Conservation (phyloP, 2,888 invertebrate species). For the Agelastica alni region DNA sequence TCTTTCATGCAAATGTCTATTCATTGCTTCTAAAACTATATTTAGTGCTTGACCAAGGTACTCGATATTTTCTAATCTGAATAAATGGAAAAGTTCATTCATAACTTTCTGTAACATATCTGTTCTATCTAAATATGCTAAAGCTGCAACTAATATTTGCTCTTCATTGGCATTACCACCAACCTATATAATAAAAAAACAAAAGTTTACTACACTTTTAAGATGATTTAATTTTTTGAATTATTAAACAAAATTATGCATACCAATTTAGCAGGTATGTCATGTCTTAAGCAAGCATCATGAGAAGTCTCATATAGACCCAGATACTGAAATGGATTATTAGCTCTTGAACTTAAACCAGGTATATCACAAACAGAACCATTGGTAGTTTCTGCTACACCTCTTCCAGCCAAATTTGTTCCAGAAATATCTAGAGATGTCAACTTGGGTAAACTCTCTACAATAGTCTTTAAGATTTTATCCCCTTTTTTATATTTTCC, state of each 20-base stretch:
- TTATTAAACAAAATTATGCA: conserved; percentile 42
- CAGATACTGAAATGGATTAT: conserved; percentile 82
- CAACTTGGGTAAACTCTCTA: conserved; percentile 74
- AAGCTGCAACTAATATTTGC: conserved; percentile 85
- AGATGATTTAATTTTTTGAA: background rate
- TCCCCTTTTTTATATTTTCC: conserved; percentile 79
- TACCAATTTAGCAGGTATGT: conserved; percentile 88
- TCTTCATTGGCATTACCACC: conserved; percentile 90
- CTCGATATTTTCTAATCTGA: conserved; percentile 80
- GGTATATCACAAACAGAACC: conserved; percentile 75
- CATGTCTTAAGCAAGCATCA: conserved; percentile 86
- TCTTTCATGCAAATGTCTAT: conserved; percentile 80
- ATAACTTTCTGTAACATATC: conserved; percentile 82
- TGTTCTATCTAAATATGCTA: conserved; percentile 82
- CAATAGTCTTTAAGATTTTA: conserved; percentile 70
- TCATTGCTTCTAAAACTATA: conserved; percentile 89
- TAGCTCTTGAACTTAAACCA: conserved; percentile 77
- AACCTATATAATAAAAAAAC: conserved; percentile 65
- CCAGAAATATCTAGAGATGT: conserved; percentile 92
- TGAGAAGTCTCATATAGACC: conserved; percentile 89
- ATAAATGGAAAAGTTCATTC: conserved; percentile 87
- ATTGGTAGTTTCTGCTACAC: conserved; percentile 65
- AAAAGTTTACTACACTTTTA: conserved; percentile 15
- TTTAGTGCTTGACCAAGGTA: conserved; percentile 75
- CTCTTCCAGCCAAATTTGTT: conserved; percentile 90